These are phyloP conservation scores for Gnathonemus echidnorhynchus DNA, from an alignment of 2,113 vertebrate genomes.

Conservation along the genomic window DNA sequence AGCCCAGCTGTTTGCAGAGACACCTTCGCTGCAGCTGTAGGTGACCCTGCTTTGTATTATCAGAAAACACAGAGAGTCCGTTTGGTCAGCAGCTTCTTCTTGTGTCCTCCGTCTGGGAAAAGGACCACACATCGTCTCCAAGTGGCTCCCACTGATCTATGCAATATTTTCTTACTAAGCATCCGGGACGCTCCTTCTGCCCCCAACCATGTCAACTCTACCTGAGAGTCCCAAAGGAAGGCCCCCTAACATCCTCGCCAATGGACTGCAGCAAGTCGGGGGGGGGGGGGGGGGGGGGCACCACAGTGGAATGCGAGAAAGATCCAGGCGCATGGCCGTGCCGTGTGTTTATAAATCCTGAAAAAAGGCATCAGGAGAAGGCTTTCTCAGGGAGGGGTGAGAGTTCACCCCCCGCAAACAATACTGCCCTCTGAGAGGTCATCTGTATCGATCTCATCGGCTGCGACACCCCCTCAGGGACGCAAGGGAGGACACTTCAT, in stretches of 20 bases:
- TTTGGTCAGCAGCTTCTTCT: neutral
- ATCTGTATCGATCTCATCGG: conserved; percentile 48
- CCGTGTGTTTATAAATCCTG: neutral
- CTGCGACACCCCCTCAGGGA: conserved; percentile 33
- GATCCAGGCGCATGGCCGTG: neutral
- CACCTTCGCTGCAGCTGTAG: neutral
- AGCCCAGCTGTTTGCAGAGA: neutral
- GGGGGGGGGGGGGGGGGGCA: neutral
- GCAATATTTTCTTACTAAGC: neutral
- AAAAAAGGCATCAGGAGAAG: neutral
- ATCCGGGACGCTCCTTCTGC: neutral
- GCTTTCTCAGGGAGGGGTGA: conserved; percentile 37
- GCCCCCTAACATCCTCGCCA: neutral
- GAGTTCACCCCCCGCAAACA: conserved; percentile 34
- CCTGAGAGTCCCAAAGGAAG: neutral
- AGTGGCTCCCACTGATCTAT: neutral
- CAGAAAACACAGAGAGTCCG: neutral
- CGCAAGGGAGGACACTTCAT: neutral
- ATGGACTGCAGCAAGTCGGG: neutral
- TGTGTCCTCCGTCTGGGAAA: neutral
- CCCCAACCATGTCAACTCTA: neutral
- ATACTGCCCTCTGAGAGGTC: conserved; percentile 26
- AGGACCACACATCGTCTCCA: neutral
- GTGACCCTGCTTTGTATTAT: neutral
- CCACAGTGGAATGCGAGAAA: neutral